Evolutionary conservation across 2,113 vertebrate species (phyloP).

Genomic region (Chascanopsetta lugubris): DNA sequence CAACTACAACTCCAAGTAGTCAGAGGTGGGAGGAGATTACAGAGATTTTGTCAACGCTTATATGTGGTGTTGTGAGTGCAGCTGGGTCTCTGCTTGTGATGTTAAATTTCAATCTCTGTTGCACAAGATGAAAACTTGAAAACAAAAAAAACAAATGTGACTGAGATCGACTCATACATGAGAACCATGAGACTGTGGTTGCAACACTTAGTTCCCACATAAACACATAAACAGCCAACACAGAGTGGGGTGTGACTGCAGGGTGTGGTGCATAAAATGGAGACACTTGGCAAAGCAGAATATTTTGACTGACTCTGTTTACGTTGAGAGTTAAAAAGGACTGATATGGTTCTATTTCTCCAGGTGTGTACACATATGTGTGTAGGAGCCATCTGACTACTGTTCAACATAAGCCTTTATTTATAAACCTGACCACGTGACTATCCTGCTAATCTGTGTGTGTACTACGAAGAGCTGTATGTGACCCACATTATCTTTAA

Average conservation of each 20-base stretch:
- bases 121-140: slow-evolving; percentile 2
- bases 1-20: too few species aligned
- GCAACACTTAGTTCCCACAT: slow-evolving; percentile 35
- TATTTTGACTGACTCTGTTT: slow-evolving; percentile 34
- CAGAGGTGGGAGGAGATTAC: too few species aligned
- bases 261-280: slow-evolving; percentile 49
- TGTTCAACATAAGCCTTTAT: background rate
- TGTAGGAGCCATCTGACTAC: background rate
- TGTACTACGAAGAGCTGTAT: slow-evolving; percentile 4
- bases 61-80: background rate
- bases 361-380: background rate
- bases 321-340: slow-evolving; percentile 26
- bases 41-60: too few species aligned
- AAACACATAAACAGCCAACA: slow-evolving; percentile 22
- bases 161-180: too few species aligned
- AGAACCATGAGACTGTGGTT: slow-evolving; percentile 29
- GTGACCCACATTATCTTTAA: background rate
- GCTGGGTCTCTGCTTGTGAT: background rate
- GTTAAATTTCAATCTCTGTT: background rate
- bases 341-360: background rate
- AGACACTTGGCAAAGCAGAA: slow-evolving; percentile 36
- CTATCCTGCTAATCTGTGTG: slow-evolving; percentile 3
- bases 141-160: too few species aligned
- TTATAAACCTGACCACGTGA: background rate
- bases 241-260: slow-evolving; percentile 36